phyloP scores from a whole-genome alignment of 2,888 invertebrate genomes.

The Parapristionchus giblindavisi region DNA sequence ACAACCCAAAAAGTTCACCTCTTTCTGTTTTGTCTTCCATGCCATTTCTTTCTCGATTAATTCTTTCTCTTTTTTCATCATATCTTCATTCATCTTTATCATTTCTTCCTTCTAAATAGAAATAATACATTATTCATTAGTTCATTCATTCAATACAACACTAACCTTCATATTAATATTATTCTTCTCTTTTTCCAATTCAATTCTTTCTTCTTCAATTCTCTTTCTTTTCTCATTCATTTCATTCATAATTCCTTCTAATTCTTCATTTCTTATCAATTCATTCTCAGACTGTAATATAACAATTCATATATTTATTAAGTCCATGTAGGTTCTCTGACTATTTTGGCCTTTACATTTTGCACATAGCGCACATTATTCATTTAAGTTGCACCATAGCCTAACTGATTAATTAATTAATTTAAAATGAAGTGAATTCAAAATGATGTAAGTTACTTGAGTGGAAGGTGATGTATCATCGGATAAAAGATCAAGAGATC shows the following conservation, averaged over 20 bases:
- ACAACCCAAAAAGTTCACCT: no score
- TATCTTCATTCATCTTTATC: not conserved
- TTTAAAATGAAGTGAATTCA: no score
- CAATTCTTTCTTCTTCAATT: not conserved
- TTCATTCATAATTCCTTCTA: not conserved
- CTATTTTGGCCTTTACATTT: not conserved
- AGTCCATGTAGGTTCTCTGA: not conserved
- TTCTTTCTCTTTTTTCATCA: no score
- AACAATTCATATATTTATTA: not conserved
- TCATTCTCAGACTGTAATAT: not conserved
- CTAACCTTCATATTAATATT: not conserved
- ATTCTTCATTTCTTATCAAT: not conserved
- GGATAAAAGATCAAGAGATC: no score
- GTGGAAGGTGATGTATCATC: no score
- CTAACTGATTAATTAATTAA: no score
- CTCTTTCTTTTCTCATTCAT: not conserved
- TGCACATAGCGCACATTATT: no score
- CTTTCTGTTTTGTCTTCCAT: no score
- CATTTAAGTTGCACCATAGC: no score
- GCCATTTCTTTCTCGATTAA: no score
- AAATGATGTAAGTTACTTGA: no score
- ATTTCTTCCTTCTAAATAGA: not conserved
- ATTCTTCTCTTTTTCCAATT: not conserved
- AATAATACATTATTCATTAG: not conserved
- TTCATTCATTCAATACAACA: not conserved